Evolutionary conservation across 2,797 vertebrate species (phyloP).

Genomic region (Hippocampus kuda): DNA sequence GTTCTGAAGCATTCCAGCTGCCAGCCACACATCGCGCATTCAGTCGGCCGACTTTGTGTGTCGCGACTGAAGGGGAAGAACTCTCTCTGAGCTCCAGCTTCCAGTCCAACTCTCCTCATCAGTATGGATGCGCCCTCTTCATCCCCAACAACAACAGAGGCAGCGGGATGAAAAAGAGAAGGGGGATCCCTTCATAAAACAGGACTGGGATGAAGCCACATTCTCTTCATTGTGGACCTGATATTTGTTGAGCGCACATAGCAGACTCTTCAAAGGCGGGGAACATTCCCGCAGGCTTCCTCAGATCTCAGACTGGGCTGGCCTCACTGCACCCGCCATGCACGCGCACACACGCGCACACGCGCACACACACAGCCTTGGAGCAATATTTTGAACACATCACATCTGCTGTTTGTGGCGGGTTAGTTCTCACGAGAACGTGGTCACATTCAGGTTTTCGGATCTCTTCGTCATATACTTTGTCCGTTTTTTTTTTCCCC

Average conservation of each 20-base stretch:
- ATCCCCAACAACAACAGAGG: conserved; percentile 53
- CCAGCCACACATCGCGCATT: not conserved
- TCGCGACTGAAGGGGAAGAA: conserved; percentile 33
- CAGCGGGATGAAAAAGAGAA: conserved; percentile 51
- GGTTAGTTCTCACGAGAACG: not conserved
- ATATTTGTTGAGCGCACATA: conserved; percentile 60
- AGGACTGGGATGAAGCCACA: conserved; percentile 59
- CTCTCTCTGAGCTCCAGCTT: conserved; percentile 46
- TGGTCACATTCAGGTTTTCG: not conserved
- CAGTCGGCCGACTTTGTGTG: conserved; percentile 13
- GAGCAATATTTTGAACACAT: not conserved
- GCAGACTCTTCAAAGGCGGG: conserved; percentile 62
- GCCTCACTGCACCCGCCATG: conserved; percentile 35
- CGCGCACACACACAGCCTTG: not conserved
- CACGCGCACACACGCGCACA: conserved; percentile 6
- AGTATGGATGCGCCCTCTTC: conserved; percentile 56
- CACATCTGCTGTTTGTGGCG: not conserved
- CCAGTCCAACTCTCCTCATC: conserved; percentile 51
- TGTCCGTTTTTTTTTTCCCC: not conserved
- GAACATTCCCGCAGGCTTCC: conserved; percentile 61
- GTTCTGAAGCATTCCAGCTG: not conserved
- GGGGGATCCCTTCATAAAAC: conserved; percentile 66
- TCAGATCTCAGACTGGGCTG: conserved; percentile 54
- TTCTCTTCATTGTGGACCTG: conserved; percentile 64
- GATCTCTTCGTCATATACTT: not conserved